phyloP scores from a whole-genome alignment of 2,113 vertebrate species.

The Melanerpes formicivorus region DNA sequence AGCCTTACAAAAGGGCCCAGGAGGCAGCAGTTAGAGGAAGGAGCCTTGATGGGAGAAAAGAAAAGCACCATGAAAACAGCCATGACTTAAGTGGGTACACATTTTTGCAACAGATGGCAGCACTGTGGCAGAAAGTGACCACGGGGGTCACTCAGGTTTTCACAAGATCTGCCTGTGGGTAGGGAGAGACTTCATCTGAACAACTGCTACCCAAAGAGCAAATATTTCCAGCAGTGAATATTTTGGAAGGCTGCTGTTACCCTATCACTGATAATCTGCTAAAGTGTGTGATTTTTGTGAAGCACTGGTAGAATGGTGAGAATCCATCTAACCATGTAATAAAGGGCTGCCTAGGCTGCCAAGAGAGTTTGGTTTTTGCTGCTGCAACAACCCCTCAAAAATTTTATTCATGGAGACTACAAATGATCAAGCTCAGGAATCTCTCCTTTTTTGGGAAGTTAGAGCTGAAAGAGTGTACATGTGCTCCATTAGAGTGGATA shows the following conservation, averaged over 20 bases:
- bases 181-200: background rate
- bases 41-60: background rate
- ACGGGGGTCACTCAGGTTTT: background rate
- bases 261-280: rapidly evolving
- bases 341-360: constrained; percentile 5
- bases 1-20: background rate
- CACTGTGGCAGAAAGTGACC: background rate
- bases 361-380: constrained; percentile 26
- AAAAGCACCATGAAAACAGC: background rate
- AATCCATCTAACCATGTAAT: constrained; percentile 24
- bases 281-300: background rate
- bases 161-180: background rate
- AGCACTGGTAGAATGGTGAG: background rate
- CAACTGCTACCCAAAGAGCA: background rate
- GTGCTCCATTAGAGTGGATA: background rate
- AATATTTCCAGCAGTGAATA: background rate
- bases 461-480: background rate
- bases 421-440: background rate
- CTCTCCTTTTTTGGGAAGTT: background rate
- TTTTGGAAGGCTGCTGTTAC: background rate
- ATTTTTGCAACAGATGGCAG: background rate
- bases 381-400: background rate
- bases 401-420: background rate
- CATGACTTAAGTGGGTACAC: rapidly evolving
- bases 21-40: background rate